These are phyloP conservation scores for Tragelaphus strepsiceros DNA, from an alignment of 2,113 vertebrate genomes.

Conservation along the genomic window DNA sequence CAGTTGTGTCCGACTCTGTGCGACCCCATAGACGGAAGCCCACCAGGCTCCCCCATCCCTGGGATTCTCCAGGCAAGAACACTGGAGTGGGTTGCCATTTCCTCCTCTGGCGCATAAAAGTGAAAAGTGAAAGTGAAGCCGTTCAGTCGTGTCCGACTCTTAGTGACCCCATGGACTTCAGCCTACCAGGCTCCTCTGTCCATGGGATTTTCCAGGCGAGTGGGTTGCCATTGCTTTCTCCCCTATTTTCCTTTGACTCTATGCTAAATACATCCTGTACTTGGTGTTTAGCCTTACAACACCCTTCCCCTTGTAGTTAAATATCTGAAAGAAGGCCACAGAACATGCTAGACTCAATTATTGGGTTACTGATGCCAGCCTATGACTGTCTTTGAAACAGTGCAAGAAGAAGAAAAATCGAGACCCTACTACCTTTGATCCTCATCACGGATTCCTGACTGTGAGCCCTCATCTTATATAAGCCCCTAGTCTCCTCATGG, in stretches of 20 bases:
- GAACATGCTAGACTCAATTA: not conserved
- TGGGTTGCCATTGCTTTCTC: too few relatives aligned
- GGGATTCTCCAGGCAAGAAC: too few relatives aligned
- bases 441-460: not conserved
- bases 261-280: not conserved
- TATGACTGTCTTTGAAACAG: not conserved
- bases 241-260: not conserved
- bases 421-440: not conserved
- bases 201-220: too few relatives aligned
- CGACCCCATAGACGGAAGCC: too few relatives aligned
- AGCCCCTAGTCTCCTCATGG: not conserved
- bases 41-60: too few relatives aligned
- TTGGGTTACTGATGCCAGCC: not conserved
- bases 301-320: not conserved
- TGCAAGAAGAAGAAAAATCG: not conserved
- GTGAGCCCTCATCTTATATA: not conserved
- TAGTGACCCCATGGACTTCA: too few relatives aligned
- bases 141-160: too few relatives aligned
- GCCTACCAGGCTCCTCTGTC: too few relatives aligned
- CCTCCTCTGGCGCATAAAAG: too few relatives aligned
- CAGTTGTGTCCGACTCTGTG: too few relatives aligned
- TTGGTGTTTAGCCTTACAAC: not conserved
- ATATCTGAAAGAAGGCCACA: not conserved
- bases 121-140: too few relatives aligned
- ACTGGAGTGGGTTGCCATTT: too few relatives aligned